phyloP scores from a whole-genome alignment of 2,888 invertebrate genomes.

The Macrosiphum euphorbiae region DNA sequence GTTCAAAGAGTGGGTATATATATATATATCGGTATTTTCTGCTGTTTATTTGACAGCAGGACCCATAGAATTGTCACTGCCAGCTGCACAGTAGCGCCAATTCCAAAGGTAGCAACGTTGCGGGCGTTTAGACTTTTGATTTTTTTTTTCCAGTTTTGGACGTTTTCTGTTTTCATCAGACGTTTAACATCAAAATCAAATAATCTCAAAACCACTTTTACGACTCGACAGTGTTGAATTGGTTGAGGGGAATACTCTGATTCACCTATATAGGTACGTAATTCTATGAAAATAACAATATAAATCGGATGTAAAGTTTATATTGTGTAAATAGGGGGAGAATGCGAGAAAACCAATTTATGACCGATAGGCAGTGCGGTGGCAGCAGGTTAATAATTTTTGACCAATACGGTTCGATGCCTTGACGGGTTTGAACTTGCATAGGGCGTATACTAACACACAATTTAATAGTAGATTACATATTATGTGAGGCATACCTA shows the following conservation, averaged over 20 bases:
- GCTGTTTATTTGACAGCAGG: constrained; percentile 44
- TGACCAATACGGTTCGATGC: constrained; percentile 23
- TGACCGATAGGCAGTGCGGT: background rate
- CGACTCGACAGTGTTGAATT: background rate
- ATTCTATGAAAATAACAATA: constrained; percentile 33
- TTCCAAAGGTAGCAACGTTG: background rate
- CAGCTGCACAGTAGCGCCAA: background rate
- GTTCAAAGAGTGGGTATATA: constrained; percentile 25
- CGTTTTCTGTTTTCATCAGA: background rate
- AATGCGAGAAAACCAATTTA: constrained; percentile 38
- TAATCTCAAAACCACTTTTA: background rate
- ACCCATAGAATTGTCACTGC: constrained; percentile 46
- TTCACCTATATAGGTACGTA: background rate
- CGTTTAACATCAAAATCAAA: constrained; percentile 43
- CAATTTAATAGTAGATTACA: background rate
- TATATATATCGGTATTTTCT: background rate
- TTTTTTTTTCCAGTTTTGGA: constrained; percentile 25
- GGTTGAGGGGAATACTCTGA: constrained; percentile 19
- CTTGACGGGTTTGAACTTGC: background rate
- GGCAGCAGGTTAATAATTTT: constrained; percentile 12
- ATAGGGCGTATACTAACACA: background rate
- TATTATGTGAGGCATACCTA: background rate
- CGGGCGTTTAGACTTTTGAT: background rate
- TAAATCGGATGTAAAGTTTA: constrained; percentile 3
- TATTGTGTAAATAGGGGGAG: background rate